A percentile compares a stretch with the other conserved stretches of the same genome.
Conservation (phyloP, 2,888 invertebrate species). For the Leucophenga montana region DNA sequence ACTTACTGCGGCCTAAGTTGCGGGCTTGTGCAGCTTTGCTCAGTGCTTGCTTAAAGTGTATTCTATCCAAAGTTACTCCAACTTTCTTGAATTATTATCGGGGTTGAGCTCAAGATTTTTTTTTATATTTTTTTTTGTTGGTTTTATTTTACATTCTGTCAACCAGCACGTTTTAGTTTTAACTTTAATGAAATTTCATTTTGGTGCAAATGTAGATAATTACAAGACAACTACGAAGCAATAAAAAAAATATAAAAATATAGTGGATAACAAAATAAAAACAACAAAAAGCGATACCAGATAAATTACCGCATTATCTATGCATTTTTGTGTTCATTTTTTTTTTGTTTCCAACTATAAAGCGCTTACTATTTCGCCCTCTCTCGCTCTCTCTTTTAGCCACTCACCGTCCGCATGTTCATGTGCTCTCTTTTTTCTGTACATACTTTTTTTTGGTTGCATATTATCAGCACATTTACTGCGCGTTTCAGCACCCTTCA, state of each 20-base stretch:
- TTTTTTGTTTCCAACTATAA: slow-evolving; percentile 13
- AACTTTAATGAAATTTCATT: slow-evolving; percentile 24
- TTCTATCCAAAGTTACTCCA: not conserved
- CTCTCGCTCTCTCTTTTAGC: slow-evolving; percentile 25
- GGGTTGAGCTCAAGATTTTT: not conserved
- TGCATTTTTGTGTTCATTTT: slow-evolving; percentile 20
- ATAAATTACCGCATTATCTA: slow-evolving; percentile 46
- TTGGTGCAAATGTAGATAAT: slow-evolving; percentile 15
- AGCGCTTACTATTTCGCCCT: slow-evolving; percentile 13
- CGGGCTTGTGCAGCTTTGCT: no score
- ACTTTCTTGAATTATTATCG: slow-evolving; percentile 10
- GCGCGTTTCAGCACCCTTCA: slow-evolving; percentile 10
- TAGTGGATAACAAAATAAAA: slow-evolving; percentile 26
- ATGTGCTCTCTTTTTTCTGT: no score
- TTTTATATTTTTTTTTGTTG: slow-evolving; percentile 7
- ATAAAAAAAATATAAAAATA: slow-evolving; percentile 2
- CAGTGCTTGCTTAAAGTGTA: not conserved
- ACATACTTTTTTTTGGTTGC: slow-evolving; percentile 32
- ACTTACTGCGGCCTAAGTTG: no score
- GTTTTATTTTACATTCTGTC: slow-evolving; percentile 1
- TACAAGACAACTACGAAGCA: slow-evolving; percentile 4
- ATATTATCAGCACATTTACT: slow-evolving; percentile 28
- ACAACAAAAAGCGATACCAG: slow-evolving; percentile 31
- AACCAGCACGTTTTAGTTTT: slow-evolving; percentile 26
- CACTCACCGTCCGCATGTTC: no score